Conservation (phyloP, 2,113 vertebrate genomes). For the Struthidea cinerea region DNA sequence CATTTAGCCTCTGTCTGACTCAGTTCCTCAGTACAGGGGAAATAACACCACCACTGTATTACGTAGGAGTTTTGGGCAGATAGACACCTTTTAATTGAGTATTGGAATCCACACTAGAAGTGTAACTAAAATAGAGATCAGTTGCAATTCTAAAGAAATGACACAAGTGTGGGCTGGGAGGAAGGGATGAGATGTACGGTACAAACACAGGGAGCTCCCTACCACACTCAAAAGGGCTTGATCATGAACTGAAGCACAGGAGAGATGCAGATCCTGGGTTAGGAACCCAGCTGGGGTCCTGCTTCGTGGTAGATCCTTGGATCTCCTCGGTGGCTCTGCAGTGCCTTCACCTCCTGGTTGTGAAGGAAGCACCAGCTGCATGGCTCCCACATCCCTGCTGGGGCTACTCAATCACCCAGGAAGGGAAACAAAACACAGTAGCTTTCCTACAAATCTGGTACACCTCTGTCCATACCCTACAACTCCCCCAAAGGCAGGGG, state of each 20-base stretch:
- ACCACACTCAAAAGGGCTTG: background rate
- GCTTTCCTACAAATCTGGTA: background rate
- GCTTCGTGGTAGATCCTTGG: background rate
- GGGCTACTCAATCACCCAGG: background rate
- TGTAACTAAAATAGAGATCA: background rate
- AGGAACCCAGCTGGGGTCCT: background rate
- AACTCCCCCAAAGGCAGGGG: background rate
- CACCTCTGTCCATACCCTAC: background rate
- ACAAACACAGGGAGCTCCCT: background rate
- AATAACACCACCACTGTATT: conserved; percentile 11
- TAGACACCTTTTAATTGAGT: background rate
- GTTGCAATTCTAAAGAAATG: background rate
- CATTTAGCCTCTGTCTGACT: conserved; percentile 16
- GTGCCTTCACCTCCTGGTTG: background rate
- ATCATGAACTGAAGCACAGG: background rate
- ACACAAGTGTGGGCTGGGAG: background rate
- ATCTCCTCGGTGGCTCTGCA: background rate
- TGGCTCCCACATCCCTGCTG: accelerated
- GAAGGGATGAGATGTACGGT: background rate
- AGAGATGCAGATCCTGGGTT: background rate
- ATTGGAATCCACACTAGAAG: background rate
- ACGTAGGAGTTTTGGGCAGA: background rate
- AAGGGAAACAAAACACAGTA: background rate
- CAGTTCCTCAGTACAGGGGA: conserved; percentile 6
- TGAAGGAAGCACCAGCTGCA: accelerated